Evolutionary conservation across 2,888 invertebrate genomes (phyloP).

Genomic region (Agrilus biguttatus): DNA sequence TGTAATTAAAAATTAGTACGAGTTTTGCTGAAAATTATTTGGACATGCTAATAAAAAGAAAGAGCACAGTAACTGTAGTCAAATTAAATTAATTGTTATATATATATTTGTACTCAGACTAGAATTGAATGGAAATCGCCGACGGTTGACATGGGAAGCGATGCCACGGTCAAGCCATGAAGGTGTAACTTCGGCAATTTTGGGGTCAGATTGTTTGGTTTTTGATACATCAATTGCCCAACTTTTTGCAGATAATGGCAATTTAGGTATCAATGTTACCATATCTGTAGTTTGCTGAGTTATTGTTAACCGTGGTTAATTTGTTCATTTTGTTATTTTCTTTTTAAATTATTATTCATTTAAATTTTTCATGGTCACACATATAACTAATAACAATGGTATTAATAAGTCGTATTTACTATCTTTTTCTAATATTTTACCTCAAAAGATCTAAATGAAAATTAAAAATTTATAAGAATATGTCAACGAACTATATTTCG

Average conservation of each 20-base stretch:
- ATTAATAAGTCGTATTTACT: too few relatives aligned
- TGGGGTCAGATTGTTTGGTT: constrained; percentile 95
- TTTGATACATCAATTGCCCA: constrained; percentile 98
- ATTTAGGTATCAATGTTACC: constrained; percentile 98
- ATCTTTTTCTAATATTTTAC: too few relatives aligned
- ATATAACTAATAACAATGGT: too few relatives aligned
- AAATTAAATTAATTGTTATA: neutral
- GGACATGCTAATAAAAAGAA: too few relatives aligned
- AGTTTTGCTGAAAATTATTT: too few relatives aligned
- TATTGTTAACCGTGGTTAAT: neutral
- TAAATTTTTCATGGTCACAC: too few relatives aligned
- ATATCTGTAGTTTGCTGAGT: constrained; percentile 69
- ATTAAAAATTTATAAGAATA: too few relatives aligned
- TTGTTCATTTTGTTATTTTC: too few relatives aligned
- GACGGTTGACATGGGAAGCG: constrained; percentile 97
- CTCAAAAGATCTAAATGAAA: too few relatives aligned
- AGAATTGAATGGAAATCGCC: constrained; percentile 88
- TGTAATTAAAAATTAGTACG: neutral
- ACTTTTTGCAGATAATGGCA: constrained; percentile 97
- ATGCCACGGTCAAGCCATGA: constrained; percentile 98
- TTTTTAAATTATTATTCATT: too few relatives aligned
- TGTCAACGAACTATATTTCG: too few relatives aligned
- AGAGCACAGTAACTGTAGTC: too few relatives aligned
- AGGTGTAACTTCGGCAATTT: constrained; percentile 93
- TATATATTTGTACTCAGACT: constrained; percentile 42